Conservation (phyloP, 2,888 invertebrate species). For the Nowickia ferox region DNA sequence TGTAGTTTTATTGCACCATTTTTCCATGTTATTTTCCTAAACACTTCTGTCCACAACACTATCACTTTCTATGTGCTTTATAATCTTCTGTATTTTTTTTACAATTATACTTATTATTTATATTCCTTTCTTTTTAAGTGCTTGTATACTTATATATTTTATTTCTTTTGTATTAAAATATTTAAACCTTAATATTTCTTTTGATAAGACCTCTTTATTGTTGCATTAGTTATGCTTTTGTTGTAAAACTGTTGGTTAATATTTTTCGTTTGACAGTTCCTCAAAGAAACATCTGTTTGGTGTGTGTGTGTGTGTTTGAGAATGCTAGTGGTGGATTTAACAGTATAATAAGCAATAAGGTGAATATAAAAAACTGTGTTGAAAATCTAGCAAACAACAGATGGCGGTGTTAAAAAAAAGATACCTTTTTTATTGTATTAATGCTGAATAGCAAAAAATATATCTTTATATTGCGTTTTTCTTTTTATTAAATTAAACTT, state of each 20-base stretch:
- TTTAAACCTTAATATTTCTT: neutral
- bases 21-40: neutral
- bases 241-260: slow-evolving; percentile 31
- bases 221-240: slow-evolving; percentile 1
- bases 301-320: too few relatives aligned
- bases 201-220: slow-evolving; percentile 6
- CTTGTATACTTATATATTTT: neutral
- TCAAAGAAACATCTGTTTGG: slow-evolving; percentile 32
- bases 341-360: neutral
- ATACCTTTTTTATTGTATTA: neutral
- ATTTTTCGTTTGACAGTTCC: slow-evolving; percentile 9
- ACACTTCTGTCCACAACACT: neutral
- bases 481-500: too few relatives aligned
- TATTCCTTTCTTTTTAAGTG: neutral
- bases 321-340: neutral
- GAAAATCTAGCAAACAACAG: slow-evolving; percentile 10
- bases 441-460: too few relatives aligned
- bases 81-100: neutral
- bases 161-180: neutral
- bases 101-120: neutral
- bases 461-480: too few relatives aligned
- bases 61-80: neutral
- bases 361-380: neutral
- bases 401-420: slow-evolving; percentile 1
- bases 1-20: neutral